Evolutionary conservation across 2,888 invertebrate species (phyloP).

Genomic region (Idaea dimidiata): DNA sequence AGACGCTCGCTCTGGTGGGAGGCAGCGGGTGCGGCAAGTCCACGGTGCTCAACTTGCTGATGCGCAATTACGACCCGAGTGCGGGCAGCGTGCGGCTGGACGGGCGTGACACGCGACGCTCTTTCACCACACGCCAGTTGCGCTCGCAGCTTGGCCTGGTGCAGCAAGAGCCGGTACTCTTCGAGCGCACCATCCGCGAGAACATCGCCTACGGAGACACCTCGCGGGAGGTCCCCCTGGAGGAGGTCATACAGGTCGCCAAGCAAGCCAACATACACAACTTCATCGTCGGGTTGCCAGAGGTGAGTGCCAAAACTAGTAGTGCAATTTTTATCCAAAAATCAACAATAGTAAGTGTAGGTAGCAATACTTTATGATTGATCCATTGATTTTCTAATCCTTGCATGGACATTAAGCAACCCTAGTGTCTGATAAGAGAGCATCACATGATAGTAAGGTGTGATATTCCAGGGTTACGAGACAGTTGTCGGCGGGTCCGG

Average conservation of each 20-base stretch:
- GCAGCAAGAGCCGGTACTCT: constrained; percentile 92
- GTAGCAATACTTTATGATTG: too few species aligned
- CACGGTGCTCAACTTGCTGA: constrained; percentile 87
- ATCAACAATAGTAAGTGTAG: too few species aligned
- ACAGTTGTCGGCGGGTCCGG: constrained; percentile 83
- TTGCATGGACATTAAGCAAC: too few species aligned
- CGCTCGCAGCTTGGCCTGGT: constrained; percentile 89
- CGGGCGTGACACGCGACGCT: constrained; percentile 76
- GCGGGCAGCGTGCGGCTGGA: constrained; percentile 77
- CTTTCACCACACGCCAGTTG: constrained; percentile 83
- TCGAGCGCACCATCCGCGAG: constrained; percentile 88
- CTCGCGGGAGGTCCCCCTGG: constrained; percentile 79
- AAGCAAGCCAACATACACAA: constrained; percentile 88
- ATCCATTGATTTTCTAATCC: too few species aligned
- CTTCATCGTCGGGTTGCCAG: constrained; percentile 85
- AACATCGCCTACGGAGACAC: constrained; percentile 94
- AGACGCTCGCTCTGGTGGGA: constrained; percentile 87
- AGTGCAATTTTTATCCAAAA: too few species aligned
- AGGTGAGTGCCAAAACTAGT: constrained; percentile 78
- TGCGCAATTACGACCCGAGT: constrained; percentile 88
- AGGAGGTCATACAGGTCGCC: constrained; percentile 86
- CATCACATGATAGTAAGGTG: too few species aligned
- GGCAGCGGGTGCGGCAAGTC: constrained; percentile 91
- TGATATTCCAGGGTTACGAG: constrained; percentile 86
- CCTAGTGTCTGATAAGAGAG: too few species aligned